Conservation (phyloP, 2,797 vertebrate species). For the Huso huso region DNA sequence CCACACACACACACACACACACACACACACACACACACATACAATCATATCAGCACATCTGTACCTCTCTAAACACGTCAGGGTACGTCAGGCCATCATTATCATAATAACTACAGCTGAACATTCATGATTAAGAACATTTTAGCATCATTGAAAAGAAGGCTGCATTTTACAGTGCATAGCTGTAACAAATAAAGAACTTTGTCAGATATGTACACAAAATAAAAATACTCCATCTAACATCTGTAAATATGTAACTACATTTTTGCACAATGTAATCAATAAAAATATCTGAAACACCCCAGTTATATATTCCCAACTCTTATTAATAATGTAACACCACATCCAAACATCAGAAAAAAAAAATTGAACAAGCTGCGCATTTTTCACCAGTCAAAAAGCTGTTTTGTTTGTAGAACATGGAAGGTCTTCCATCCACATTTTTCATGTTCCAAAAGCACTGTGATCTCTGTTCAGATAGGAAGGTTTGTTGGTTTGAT, state of each 20-base stretch:
- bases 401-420: slow-evolving; percentile 71
- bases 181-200: slow-evolving; percentile 99
- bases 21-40: slow-evolving; percentile 49
- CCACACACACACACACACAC: slow-evolving; percentile 47
- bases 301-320: slow-evolving; percentile 64
- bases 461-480: slow-evolving; percentile 25
- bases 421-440: slow-evolving; percentile 58
- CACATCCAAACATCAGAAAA: slow-evolving; percentile 73
- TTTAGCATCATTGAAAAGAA: slow-evolving; percentile 86
- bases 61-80: slow-evolving; percentile 85
- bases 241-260: slow-evolving; percentile 92
- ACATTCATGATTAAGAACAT: slow-evolving; percentile 97
- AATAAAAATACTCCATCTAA: slow-evolving; percentile 97
- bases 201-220: slow-evolving; percentile 90
- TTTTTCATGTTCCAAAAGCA: slow-evolving; percentile 46
- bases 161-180: slow-evolving; percentile 99
- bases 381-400: slow-evolving; percentile 69
- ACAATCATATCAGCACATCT: slow-evolving; percentile 91
- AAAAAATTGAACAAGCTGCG: slow-evolving; percentile 74
- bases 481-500: slow-evolving; percentile 56
- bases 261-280: slow-evolving; percentile 77
- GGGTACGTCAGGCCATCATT: slow-evolving; percentile 82
- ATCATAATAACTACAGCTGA: slow-evolving; percentile 84
- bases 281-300: slow-evolving; percentile 73
- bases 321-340: slow-evolving; percentile 77